Evolutionary conservation across 1,140 invertebrate species (phyloP).

Genomic region (Chymomyza costata): DNA sequence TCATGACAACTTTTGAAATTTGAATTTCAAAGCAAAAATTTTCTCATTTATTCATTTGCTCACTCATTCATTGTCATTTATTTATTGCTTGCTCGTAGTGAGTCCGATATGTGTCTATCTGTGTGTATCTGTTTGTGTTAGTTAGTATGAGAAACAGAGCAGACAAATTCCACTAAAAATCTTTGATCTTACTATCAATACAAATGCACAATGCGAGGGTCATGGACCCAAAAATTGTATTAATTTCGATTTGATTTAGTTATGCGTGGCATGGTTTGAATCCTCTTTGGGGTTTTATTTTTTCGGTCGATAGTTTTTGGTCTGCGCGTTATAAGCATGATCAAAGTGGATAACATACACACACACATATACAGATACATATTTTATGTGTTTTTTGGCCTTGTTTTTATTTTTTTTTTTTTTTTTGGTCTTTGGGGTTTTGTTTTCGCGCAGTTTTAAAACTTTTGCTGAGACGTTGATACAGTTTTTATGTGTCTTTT

Average conservation of each 20-base stretch:
- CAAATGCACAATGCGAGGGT: slow-evolving; percentile 10
- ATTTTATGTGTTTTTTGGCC: slow-evolving; percentile 51
- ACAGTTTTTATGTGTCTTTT: background rate
- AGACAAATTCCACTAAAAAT: no score
- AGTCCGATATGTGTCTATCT: slow-evolving; percentile 5
- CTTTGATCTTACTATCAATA: slow-evolving; percentile 63
- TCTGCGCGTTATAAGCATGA: slow-evolving; percentile 5
- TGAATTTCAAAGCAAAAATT: slow-evolving; percentile 71
- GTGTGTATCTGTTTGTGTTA: background rate
- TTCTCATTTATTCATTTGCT: slow-evolving; percentile 67
- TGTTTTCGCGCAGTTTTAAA: no score
- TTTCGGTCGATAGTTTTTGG: slow-evolving; percentile 40
- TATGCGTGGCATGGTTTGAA: slow-evolving; percentile 5
- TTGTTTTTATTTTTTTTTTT: slow-evolving; percentile 13
- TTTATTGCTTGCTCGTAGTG: slow-evolving; percentile 51
- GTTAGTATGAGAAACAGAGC: no score
- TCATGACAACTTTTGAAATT: slow-evolving; percentile 74
- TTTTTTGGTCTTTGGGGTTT: no score
- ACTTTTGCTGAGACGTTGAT: no score
- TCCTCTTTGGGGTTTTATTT: slow-evolving; percentile 1
- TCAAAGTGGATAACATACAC: no score
- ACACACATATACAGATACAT: slow-evolving; percentile 18
- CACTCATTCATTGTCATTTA: slow-evolving; percentile 71
- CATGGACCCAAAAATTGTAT: slow-evolving; percentile 59
- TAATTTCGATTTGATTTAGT: slow-evolving; percentile 68